Evolutionary conservation across 2,797 vertebrate species (phyloP).

Genomic region (Hoplostethus atlanticus): DNA sequence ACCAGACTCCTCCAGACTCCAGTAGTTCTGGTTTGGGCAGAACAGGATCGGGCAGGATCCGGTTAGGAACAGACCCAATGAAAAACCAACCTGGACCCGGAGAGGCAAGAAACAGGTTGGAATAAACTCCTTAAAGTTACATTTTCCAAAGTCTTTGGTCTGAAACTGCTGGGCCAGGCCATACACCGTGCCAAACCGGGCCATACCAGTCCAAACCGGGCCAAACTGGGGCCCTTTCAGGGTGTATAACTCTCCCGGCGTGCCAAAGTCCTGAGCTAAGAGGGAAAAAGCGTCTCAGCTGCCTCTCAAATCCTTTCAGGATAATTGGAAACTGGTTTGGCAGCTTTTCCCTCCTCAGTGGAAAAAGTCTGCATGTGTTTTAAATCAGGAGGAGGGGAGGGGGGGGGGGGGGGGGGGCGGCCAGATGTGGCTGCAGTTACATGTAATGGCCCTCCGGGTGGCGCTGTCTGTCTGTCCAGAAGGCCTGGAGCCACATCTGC

Average conservation of each 20-base stretch:
- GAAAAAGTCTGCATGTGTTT: constrained; percentile 84
- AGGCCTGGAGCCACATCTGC: constrained; percentile 54
- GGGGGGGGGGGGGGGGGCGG: constrained; percentile 45
- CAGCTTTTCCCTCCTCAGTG: constrained; percentile 38
- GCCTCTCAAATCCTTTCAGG: constrained; percentile 41
- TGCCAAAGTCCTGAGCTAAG: constrained; percentile 77
- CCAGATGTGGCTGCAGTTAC: constrained; percentile 64
- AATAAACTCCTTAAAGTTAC: too few species aligned
- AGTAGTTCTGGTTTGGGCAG: too few species aligned
- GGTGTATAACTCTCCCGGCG: constrained; percentile 33
- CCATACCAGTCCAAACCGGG: constrained; percentile 5
- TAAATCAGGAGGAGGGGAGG: constrained; percentile 78
- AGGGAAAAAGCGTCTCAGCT: constrained; percentile 40
- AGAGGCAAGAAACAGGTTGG: too few species aligned
- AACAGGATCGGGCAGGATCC: too few species aligned
- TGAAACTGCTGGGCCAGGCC: too few species aligned
- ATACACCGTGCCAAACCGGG: too few species aligned
- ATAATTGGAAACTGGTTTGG: constrained; percentile 74
- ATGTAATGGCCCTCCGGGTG: constrained; percentile 50
- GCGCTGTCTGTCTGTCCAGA: constrained; percentile 50
- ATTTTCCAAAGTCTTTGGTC: too few species aligned
- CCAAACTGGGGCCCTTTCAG: constrained; percentile 14
- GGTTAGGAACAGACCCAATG: too few species aligned
- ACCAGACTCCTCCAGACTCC: too few species aligned
- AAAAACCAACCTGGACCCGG: too few species aligned